A percentile compares a stretch with the other conserved stretches of the same genome.
Evolutionary conservation across 2,113 vertebrate species (phyloP).

Genomic region (Glaucidium brasilianum): DNA sequence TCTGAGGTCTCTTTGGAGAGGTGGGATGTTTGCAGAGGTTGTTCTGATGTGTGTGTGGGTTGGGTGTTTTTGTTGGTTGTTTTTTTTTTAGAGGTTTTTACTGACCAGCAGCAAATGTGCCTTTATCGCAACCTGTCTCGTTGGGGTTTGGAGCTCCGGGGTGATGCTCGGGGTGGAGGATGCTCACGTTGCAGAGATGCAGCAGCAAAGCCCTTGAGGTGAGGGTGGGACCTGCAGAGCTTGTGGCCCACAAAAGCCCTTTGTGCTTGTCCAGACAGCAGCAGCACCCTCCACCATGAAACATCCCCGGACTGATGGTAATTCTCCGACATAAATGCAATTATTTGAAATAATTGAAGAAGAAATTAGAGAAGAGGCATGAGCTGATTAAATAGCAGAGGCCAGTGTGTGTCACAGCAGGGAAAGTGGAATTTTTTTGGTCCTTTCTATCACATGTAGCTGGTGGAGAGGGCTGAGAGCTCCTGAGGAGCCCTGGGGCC

Average conservation of each 20-base stretch:
- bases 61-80: not conserved
- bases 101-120: not conserved
- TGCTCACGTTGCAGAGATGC: rapidly evolving
- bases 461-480: not conserved
- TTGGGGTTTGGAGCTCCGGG: not conserved
- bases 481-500: not conserved
- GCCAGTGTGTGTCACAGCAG: not conserved
- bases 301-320: rapidly evolving
- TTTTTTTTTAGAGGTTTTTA: not conserved
- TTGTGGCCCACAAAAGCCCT: not conserved
- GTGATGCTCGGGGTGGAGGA: not conserved
- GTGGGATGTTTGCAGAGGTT: not conserved
- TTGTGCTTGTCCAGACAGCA: not conserved
- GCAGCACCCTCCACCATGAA: rapidly evolving
- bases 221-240: not conserved
- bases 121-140: not conserved
- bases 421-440: not conserved
- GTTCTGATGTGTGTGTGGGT: not conserved
- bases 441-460: not conserved
- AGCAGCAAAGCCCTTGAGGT: not conserved
- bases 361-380: not conserved
- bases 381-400: not conserved
- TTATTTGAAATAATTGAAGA: not conserved
- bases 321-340: not conserved
- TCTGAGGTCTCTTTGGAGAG: not conserved